A percentile compares a stretch with the other conserved stretches of the same genome.
phyloP scores from a whole-genome alignment of 2,888 invertebrate species.

The Sceliomorpha sp. region DNA sequence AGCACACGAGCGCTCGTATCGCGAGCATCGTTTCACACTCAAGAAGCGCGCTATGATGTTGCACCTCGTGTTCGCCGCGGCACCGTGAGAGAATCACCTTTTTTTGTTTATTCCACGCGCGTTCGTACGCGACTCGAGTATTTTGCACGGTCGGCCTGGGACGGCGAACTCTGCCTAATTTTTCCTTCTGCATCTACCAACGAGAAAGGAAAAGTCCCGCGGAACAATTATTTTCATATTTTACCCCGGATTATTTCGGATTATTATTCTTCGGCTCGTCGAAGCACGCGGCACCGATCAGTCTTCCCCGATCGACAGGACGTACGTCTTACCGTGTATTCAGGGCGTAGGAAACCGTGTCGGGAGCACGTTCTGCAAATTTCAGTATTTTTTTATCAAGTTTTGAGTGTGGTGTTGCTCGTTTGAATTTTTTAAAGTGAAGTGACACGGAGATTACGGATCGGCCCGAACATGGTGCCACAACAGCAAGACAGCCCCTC shows the following conservation, averaged over 20 bases:
- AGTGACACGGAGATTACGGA: slow-evolving; percentile 60
- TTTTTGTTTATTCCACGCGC: slow-evolving; percentile 13
- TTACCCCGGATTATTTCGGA: too few species aligned
- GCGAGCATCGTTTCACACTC: slow-evolving; percentile 73
- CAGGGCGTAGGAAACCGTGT: too few species aligned
- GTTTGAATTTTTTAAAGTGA: slow-evolving; percentile 58
- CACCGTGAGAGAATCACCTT: slow-evolving; percentile 63
- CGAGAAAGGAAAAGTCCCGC: slow-evolving; percentile 16
- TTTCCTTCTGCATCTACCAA: too few species aligned
- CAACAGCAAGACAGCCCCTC: slow-evolving; percentile 86
- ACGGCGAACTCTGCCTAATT: slow-evolving; percentile 39
- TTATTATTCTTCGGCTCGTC: too few species aligned
- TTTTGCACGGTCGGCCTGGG: slow-evolving; percentile 43
- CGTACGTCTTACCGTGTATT: too few species aligned
- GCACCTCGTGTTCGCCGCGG: slow-evolving; percentile 69
- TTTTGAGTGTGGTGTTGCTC: slow-evolving; percentile 61
- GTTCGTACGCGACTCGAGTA: slow-evolving; percentile 17
- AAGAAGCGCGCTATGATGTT: slow-evolving; percentile 57
- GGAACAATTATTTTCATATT: too few species aligned
- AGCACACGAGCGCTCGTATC: slow-evolving; percentile 80
- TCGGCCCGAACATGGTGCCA: slow-evolving; percentile 85
- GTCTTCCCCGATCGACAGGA: too few species aligned
- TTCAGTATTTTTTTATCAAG: too few species aligned
- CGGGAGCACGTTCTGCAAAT: too few species aligned
- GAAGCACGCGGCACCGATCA: too few species aligned